Conservation (phyloP, 2,113 vertebrate genomes). For the Podarcis muralis region DNA sequence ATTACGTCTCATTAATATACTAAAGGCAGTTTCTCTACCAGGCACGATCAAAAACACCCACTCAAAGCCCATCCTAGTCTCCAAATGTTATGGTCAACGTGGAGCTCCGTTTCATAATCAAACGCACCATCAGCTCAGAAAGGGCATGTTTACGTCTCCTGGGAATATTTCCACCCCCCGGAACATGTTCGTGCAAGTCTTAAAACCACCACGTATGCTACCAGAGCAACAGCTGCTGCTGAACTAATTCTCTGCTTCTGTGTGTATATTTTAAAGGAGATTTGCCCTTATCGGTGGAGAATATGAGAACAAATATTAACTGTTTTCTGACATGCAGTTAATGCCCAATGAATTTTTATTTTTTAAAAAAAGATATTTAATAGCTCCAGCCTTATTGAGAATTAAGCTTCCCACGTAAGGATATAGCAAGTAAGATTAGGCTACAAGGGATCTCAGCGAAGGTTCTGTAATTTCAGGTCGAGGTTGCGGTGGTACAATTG, state of each 20-base stretch:
- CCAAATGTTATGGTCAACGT: neutral
- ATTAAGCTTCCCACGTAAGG: neutral
- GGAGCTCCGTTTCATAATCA: neutral
- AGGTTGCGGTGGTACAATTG: too few relatives aligned
- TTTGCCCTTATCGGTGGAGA: neutral
- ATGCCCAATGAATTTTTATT: slow-evolving; percentile 12
- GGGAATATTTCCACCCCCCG: neutral
- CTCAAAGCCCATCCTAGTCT: neutral
- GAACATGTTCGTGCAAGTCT: slow-evolving; percentile 38
- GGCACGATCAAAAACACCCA: neutral
- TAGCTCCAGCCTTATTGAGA: neutral
- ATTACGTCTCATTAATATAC: neutral
- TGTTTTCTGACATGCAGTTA: neutral
- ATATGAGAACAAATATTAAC: neutral
- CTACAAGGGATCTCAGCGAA: neutral
- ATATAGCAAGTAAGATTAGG: neutral
- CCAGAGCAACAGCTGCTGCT: neutral
- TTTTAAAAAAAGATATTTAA: neutral
- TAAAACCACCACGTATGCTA: slow-evolving; percentile 19
- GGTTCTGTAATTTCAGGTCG: neutral
- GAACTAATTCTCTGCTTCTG: slow-evolving; percentile 11
- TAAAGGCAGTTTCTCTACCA: neutral
- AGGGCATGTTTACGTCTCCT: slow-evolving; percentile 15
- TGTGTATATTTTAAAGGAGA: slow-evolving; percentile 1
- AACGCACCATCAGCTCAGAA: neutral